Base-by-base conservation (phyloP, 1,140 invertebrate genomes). In the Macrotrachela quadricornifera region DNA sequence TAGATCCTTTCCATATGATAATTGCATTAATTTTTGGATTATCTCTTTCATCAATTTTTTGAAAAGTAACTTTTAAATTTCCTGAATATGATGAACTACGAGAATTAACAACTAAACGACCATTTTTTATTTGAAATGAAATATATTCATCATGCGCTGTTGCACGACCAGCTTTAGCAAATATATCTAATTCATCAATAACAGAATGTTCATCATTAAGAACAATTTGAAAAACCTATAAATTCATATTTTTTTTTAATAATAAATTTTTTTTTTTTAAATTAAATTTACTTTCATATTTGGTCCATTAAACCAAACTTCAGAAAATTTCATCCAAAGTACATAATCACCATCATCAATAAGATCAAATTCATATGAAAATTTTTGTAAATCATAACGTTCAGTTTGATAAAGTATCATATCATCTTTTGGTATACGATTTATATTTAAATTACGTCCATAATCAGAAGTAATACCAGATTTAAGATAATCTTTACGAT, bases 161-260 rank as follows among this genome's bases (percentile, higher is more conserved):
- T 18, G 87, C 87, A 57, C 82, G 76, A 1, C 88, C 88, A 37
- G 94, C 88, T 71, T 79, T 81, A 49, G 82, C 80, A 70, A 77
- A 90, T 62, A 91, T 94, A 70, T 95, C 90, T 56, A 96, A 73
- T 62, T 91, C 83, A 39, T 82, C 77, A 11, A 92, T 78, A 40
- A 94, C 80, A 0, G 81, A 85, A 64, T 90, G 84, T 63, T 88
- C 85, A 40, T 83, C 83, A 72, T 95, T 95, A 16, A 95, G 67
- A 8, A 86, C 79, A 14, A 95, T 82, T 71, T 92, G 86, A 73
- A 91, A 91, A 0, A 30, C 21, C 21, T 30, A 30, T 8, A 30
- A 30, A 30, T 8, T 30, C 3, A 30, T 30, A 30, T 8, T 4
- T 8, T 30, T 30, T n/a, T n/a, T n/a, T n/a, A n/a, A n/a, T n/a